Base-by-base conservation (phyloP, 2,113 vertebrate genomes). In the Tinamus guttatus region DNA sequence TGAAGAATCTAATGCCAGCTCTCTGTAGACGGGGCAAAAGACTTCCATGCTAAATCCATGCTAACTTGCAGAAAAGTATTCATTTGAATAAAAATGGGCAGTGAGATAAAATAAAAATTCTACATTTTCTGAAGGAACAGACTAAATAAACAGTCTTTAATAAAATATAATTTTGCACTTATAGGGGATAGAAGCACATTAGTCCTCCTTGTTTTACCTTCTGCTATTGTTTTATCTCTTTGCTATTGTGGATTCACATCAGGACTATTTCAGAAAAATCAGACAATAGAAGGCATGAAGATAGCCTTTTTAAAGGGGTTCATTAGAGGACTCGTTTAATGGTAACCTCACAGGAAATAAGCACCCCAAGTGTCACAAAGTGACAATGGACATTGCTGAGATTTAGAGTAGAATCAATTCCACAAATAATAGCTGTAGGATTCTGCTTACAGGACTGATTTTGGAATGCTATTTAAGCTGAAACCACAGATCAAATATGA, bases 41-140 rank as follows among this genome's bases (percentile, higher is more conserved):
- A 27, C 1, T 41, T 36, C 10, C 30, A 5, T 28, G 27, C 2
- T 40, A 13, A 0, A 1, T 3, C 19, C 43, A 43, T 15, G 43
- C 15, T 43, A 43, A 43, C 1, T 49, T 58, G 30, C 20, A 73
- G 70, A 85, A 80, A 65, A 12, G 1, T 69, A 25, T 12, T 51
- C 28, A 5, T 77, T 52, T 80, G 22, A 13, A 62, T 58, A 25
- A 69, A 85, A 91, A n/a, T 21, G 21, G 43, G 6, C 32, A 85
- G 28, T 36, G 7, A 77, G 8, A 49, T 1, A 69, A 22, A 75
- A 81, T 54, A 24, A 2, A 18, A 28, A 18, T 22, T 41, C 19
- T n/a, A 54, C 14, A 32, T 76, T 17, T 65, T 13, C 4, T 19
- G 12, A 36, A 71, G 15, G 8, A 79, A 49, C 2, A 69, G 32